phyloP scores from a whole-genome alignment of 2,113 vertebrate genomes.

The rabbit (Oryctolagus cuniculus) region mOryCun1.1 NC_091438.1:115656001-115656500 shows the following conservation, averaged over 20 bases:
- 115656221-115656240: not conserved
- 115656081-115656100: not conserved
- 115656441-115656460: not conserved
- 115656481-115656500: not conserved
- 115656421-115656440: not conserved
- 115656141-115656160: not conserved
- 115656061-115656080: no score
- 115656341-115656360: not conserved
- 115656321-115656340: not conserved
- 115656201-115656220: not conserved
- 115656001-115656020: no score
- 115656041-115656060: not conserved
- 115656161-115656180: not conserved
- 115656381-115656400: not conserved
- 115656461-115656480: not conserved
- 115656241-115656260: not conserved
- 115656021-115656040: not conserved
- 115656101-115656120: not conserved
- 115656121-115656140: not conserved
- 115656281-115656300: not conserved
- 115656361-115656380: rapidly evolving
- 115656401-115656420: not conserved
- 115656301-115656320: not conserved
- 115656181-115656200: not conserved
- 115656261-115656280: not conserved